phyloP scores from a whole-genome alignment of 1,140 invertebrate genomes.

The Tetragonula clypearis region DNA sequence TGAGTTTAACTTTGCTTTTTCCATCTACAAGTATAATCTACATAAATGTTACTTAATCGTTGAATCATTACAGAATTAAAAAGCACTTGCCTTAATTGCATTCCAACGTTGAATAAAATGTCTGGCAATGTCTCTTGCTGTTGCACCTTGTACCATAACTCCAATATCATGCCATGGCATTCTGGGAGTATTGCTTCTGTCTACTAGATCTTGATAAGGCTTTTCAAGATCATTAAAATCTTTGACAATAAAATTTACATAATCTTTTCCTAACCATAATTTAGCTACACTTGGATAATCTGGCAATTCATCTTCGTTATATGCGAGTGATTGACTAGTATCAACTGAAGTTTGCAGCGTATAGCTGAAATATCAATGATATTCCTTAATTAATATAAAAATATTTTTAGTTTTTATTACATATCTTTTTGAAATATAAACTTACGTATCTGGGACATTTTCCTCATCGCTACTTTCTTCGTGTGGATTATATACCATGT shows the following conservation, averaged over 20 bases:
- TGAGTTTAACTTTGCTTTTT: slow-evolving; percentile 89
- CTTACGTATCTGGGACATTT: slow-evolving; percentile 81
- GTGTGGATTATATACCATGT: slow-evolving; percentile 85
- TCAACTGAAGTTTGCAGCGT: slow-evolving; percentile 39
- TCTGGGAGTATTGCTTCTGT: slow-evolving; percentile 92
- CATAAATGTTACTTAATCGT: background rate
- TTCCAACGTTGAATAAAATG: slow-evolving; percentile 99
- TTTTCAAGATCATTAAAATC: slow-evolving; percentile 96
- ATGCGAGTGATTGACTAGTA: slow-evolving; percentile 61
- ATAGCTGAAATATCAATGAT: slow-evolving; percentile 48
- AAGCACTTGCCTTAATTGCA: slow-evolving; percentile 91
- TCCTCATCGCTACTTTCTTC: slow-evolving; percentile 82
- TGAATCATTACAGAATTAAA: slow-evolving; percentile 3
- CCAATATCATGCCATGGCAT: slow-evolving; percentile 99
- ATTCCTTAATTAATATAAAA: slow-evolving; percentile 1
- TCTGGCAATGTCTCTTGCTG: slow-evolving; percentile 94
- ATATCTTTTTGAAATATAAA: background rate
- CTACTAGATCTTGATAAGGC: slow-evolving; percentile 94
- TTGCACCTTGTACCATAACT: slow-evolving; percentile 91
- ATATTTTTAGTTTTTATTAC: slow-evolving; percentile 6
- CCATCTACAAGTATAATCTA: slow-evolving; percentile 80
- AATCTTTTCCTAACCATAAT: slow-evolving; percentile 99
- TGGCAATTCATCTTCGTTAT: slow-evolving; percentile 51
- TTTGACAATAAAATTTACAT: slow-evolving; percentile 99
- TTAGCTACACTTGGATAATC: slow-evolving; percentile 87